Base-by-base conservation (phyloP, 2,797 vertebrate genomes). In the Chiroxiphia lanceolata region DNA sequence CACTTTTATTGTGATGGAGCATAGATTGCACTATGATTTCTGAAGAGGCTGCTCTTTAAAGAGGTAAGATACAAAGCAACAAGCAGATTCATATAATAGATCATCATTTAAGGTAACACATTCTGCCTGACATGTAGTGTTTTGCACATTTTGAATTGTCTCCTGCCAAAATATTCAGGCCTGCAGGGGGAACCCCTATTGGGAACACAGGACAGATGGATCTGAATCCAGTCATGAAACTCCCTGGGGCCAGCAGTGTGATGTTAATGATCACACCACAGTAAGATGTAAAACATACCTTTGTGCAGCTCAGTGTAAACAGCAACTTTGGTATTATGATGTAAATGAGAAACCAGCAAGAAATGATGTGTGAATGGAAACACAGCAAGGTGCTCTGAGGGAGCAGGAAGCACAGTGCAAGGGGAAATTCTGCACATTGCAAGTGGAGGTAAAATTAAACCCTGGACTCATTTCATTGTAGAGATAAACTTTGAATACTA, bases 301-400 rank as follows among this genome's bases (percentile, higher is more conserved):
- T 96, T 97, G 95, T 97, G 96, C 56, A 92, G 78, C 90, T 93
- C 90, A 76, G 91, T 95, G 95, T 97, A 97, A 97, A 97, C 96
- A 97, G 96, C 92, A 92, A 91, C 92, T 95, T 93, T 23, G 10
- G 89, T 67, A 91, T 97, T 97, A 64, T 95, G 96, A 97, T 98
- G 96, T 95, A 97, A 98, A 97, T 97, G 95, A 97, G 95, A 97
- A 95, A 93, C 90, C 94, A 97, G 90, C 87, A 87, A 95, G 96
- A 94, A 93, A 72, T 94, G 94, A 96, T 95, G 93, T 96, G 96
- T 93, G 95, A 97, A 97, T 97, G 92, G 94, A 96, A 97, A 96
- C 94, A 76, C 93, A 92, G 94, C 82, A 84, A 97, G 95, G 87
- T 96, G 93, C 89, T 95, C 82, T 44, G 29, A 80, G 51, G 78